These are phyloP conservation scores for Ataeniobius toweri DNA, from an alignment of 2,797 vertebrate genomes.

Conservation along the genomic window DNA sequence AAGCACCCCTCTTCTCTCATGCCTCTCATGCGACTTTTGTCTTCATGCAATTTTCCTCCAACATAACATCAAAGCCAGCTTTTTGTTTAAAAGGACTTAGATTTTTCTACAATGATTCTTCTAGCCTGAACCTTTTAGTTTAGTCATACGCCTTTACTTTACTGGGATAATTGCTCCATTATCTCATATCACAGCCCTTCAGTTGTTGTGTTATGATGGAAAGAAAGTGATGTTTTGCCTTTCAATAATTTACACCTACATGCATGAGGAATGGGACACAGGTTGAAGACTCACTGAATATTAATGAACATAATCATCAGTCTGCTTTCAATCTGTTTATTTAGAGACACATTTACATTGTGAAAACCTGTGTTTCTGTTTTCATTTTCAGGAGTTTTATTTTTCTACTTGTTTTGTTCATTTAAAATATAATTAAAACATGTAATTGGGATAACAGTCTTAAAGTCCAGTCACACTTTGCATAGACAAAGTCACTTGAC, in stretches of 20 bases:
- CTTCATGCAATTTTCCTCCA: background rate
- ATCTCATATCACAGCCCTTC: background rate
- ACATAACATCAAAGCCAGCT: background rate
- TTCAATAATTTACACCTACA: slow-evolving; percentile 7
- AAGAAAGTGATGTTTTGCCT: background rate
- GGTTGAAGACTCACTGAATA: background rate
- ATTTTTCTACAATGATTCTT: background rate
- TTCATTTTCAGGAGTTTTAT: background rate
- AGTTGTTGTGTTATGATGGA: background rate
- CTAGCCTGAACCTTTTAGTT: background rate
- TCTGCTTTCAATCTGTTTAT: background rate
- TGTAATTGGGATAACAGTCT: background rate
- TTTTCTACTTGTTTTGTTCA: background rate
- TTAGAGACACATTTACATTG: background rate
- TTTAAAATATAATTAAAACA: background rate
- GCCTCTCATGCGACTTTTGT: background rate
- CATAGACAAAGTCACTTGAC: background rate
- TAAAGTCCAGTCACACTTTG: background rate
- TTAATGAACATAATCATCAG: background rate
- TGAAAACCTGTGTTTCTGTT: background rate
- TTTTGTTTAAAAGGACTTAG: background rate
- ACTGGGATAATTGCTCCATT: background rate
- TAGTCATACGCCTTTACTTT: background rate
- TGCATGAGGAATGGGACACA: background rate
- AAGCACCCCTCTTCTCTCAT: background rate